phyloP scores from a whole-genome alignment of 64 coral and sea anemone genomes.

The Montipora sp. region DNA sequence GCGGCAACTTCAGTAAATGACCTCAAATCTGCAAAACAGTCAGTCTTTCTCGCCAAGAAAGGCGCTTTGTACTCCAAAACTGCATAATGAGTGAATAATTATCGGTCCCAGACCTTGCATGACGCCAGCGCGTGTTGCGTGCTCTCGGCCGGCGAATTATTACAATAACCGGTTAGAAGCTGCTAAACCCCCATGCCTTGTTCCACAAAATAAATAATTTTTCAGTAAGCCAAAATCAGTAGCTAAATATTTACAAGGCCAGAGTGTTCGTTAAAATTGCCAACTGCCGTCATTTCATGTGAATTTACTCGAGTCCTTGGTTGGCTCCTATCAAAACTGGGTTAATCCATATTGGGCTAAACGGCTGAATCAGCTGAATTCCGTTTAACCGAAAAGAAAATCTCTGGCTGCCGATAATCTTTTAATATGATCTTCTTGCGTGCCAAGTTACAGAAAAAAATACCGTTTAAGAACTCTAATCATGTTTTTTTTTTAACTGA shows the following conservation, averaged over 20 bases:
- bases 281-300: too few relatives aligned
- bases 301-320: too few relatives aligned
- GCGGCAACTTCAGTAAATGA: too few relatives aligned
- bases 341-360: not conserved
- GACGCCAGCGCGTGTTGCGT: conserved; percentile 41
- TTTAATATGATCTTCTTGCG: not conserved
- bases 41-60: not conserved
- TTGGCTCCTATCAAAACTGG: too few relatives aligned
- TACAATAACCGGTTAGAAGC: not conserved
- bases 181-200: not conserved
- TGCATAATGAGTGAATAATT: conserved; percentile 42
- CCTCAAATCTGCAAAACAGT: not conserved
- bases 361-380: not conserved
- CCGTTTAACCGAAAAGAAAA: not conserved
- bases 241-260: not conserved
- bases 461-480: not conserved
- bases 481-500: not conserved
- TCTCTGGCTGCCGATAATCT: not conserved
- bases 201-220: not conserved
- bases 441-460: not conserved
- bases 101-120: conserved; percentile 15
- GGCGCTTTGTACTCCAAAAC: conserved; percentile 36
- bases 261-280: too few relatives aligned
- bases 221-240: not conserved
- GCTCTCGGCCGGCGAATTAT: not conserved